These are phyloP conservation scores for Corythoichthys intestinalis DNA, from an alignment of 2,113 vertebrate genomes.

Conservation along the genomic window DNA sequence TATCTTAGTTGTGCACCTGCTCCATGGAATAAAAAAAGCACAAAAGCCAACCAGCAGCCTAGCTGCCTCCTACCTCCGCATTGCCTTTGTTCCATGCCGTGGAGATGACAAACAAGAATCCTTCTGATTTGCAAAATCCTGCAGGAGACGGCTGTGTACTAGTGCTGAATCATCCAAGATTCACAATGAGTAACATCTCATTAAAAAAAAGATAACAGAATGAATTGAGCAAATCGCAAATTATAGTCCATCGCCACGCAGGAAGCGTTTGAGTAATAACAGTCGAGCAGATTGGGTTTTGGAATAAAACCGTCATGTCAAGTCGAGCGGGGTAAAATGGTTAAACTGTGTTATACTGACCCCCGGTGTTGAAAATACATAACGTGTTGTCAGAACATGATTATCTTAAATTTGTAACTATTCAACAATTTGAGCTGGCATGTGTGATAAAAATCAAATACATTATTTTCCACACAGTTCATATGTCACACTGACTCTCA, in stretches of 20 bases:
- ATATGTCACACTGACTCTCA: neutral
- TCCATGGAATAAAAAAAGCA: conserved; percentile 28
- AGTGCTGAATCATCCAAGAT: neutral
- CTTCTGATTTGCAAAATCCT: neutral
- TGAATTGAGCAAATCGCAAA: neutral
- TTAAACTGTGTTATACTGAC: neutral
- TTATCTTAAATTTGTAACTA: neutral
- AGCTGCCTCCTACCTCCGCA: conserved; percentile 11
- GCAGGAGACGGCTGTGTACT: neutral
- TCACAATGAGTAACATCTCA: neutral
- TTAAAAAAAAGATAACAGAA: too few species aligned
- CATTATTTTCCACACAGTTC: neutral
- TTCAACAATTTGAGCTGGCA: neutral
- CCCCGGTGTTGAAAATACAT: neutral
- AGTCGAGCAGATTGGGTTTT: neutral
- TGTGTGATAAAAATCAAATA: neutral
- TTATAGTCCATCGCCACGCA: neutral
- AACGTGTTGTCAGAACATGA: neutral
- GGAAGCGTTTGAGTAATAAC: neutral
- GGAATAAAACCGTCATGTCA: neutral
- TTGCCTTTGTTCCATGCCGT: conserved; percentile 61
- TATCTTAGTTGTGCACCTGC: conserved; percentile 64
- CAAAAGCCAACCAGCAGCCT: conserved; percentile 22
- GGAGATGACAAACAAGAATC: neutral
- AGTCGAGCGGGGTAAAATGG: neutral